Conservation (phyloP, 2,888 invertebrate species). For the Drosophila quinaria region DNA sequence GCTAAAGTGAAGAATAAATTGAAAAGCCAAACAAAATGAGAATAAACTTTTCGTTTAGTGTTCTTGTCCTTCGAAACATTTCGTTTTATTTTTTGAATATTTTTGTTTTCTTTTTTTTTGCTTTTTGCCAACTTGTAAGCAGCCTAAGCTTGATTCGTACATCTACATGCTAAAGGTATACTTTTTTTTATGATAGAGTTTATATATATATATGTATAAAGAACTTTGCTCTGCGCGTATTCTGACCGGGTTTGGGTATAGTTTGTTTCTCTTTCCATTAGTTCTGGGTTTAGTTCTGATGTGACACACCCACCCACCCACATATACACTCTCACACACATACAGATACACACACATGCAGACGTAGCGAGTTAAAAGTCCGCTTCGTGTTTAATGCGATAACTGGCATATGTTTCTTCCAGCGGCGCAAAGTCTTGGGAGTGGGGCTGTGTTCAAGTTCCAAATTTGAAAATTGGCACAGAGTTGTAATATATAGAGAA, state of each 20-base stretch:
- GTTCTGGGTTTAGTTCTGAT: conserved; percentile 10
- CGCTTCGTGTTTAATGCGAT: conserved; percentile 84
- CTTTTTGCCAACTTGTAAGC: conserved; percentile 49
- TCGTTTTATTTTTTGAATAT: conserved; percentile 7
- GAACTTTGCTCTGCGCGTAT: conserved; percentile 40
- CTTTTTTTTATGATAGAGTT: conserved; percentile 38
- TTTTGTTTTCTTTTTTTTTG: conserved; percentile 16
- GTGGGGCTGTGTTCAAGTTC: conserved; percentile 73
- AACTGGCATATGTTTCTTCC: conserved; percentile 84
- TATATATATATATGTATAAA: conserved; percentile 48
- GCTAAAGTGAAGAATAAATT: conserved; percentile 59
- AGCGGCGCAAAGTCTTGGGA: conserved; percentile 81
- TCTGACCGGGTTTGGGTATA: conserved; percentile 28
- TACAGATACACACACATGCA: conserved; percentile 1
- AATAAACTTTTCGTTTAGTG: conserved; percentile 47
- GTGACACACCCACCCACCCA: conserved; percentile 27
- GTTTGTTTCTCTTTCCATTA: conserved; percentile 12
- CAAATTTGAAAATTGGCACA: conserved; percentile 73
- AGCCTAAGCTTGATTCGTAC: conserved; percentile 69
- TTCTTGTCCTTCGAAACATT: conserved; percentile 9
- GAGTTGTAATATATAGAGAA: conserved; percentile 59
- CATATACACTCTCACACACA: conserved; percentile 15
- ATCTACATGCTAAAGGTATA: conserved; percentile 58
- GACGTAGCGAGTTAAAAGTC: conserved; percentile 73
- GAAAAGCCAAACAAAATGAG: conserved; percentile 55